A percentile compares a stretch with the other conserved stretches of the same genome.
Evolutionary conservation across 1,140 invertebrate genomes (phyloP).

Genomic region (Neuroterus valhalla): DNA sequence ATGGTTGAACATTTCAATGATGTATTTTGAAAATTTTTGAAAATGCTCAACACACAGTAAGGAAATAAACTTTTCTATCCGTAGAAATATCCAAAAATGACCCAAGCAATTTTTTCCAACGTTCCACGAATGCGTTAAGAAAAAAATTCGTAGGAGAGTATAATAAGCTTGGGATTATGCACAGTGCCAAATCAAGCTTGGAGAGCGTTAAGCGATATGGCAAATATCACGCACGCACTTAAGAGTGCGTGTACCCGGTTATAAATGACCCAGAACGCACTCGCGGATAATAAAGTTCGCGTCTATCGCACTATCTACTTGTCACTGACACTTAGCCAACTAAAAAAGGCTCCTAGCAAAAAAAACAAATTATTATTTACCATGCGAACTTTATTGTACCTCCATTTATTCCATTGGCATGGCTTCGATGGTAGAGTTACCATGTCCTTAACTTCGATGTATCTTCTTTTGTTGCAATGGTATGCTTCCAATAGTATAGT

Average conservation of each 20-base stretch:
- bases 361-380: not conserved
- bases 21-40: too few relatives aligned
- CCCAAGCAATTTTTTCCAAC: not conserved
- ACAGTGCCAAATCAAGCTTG: not conserved
- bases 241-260: conserved; percentile 17
- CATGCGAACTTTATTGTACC: not conserved
- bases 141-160: not conserved
- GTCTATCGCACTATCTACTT: not conserved
- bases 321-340: not conserved
- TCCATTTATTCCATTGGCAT: not conserved
- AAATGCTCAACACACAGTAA: too few relatives aligned
- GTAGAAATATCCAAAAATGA: too few relatives aligned
- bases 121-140: not conserved
- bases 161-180: not conserved
- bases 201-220: not conserved
- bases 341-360: not conserved
- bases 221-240: conserved; percentile 5
- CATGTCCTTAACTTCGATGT: too few relatives aligned
- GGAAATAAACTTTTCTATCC: too few relatives aligned
- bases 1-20: too few relatives aligned
- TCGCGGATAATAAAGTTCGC: conserved; percentile 18
- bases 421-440: too few relatives aligned
- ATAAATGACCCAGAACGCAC: conserved; percentile 14
- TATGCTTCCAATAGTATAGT: too few relatives aligned
- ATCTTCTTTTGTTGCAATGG: too few relatives aligned